Percentiles rank a stretch among this genome's conserved stretches.
Evolutionary conservation across 1,140 invertebrate species (phyloP).

Genomic region (Eueides isabella): DNA sequence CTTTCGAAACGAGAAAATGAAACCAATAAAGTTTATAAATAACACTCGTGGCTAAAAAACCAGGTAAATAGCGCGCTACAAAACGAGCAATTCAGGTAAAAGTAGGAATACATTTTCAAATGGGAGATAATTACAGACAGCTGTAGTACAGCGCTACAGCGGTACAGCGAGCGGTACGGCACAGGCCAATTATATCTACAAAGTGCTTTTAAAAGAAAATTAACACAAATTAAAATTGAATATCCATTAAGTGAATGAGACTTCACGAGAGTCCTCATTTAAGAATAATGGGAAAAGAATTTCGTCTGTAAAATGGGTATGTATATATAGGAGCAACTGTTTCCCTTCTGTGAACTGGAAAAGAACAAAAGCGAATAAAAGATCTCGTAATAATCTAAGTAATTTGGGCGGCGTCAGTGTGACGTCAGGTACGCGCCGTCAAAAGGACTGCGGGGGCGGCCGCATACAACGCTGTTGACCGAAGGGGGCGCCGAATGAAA

Average conservation of each 20-base stretch:
- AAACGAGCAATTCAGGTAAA: neutral
- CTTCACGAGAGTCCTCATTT: slow-evolving; percentile 12
- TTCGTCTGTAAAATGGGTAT: neutral
- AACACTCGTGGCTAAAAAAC: neutral
- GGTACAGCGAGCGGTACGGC: neutral
- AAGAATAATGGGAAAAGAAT: slow-evolving; percentile 21
- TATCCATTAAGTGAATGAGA: slow-evolving; percentile 24
- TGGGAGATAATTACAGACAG: slow-evolving; percentile 21
- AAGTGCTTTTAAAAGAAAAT: slow-evolving; percentile 24
- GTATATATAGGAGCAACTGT: neutral
- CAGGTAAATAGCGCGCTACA: slow-evolving; percentile 1
- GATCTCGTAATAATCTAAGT: slow-evolving; percentile 19
- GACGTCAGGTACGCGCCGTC: neutral
- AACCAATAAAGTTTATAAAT: neutral
- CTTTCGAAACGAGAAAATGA: neutral
- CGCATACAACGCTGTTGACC: neutral
- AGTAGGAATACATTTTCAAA: slow-evolving; percentile 8
- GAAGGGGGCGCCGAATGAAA: neutral
- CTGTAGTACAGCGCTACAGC: neutral
- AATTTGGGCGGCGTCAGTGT: slow-evolving; percentile 17
- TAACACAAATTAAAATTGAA: slow-evolving; percentile 27
- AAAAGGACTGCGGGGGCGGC: neutral
- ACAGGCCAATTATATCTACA: slow-evolving; percentile 16
- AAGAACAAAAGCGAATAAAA: slow-evolving; percentile 18
- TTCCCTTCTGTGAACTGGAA: neutral